These are phyloP conservation scores for Spodoptera exigua DNA, from an alignment of 2,888 invertebrate species.

Conservation along the genomic window DNA sequence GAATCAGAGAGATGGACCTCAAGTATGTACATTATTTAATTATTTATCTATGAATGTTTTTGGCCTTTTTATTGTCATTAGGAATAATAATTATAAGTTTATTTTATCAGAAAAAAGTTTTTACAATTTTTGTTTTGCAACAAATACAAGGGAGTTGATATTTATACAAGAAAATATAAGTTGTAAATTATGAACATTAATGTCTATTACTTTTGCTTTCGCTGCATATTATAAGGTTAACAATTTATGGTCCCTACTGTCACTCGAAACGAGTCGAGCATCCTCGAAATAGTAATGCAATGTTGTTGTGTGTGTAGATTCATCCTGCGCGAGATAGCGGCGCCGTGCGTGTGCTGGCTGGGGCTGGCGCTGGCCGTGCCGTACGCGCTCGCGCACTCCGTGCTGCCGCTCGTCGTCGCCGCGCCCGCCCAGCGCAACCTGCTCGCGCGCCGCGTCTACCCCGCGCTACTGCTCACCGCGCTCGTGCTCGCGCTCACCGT, in stretches of 20 bases:
- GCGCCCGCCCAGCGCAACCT: constrained; percentile 87
- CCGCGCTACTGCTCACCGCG: constrained; percentile 93
- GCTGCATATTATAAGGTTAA: too few relatives aligned
- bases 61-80: too few relatives aligned
- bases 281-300: rapidly evolving
- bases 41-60: too few relatives aligned
- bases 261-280: too few relatives aligned
- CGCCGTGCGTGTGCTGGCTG: constrained; percentile 96
- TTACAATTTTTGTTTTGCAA: too few relatives aligned
- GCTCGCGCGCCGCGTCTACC: constrained; percentile 74
- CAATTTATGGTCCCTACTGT: too few relatives aligned
- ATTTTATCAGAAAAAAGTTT: too few relatives aligned
- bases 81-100: too few relatives aligned
- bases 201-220: too few relatives aligned
- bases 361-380: constrained; percentile 97
- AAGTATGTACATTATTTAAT: constrained; percentile 76
- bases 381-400: constrained; percentile 99
- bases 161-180: too few relatives aligned
- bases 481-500: constrained; percentile 95
- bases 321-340: constrained; percentile 95
- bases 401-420: constrained; percentile 95
- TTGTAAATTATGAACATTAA: too few relatives aligned
- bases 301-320: constrained; percentile 80
- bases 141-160: too few relatives aligned
- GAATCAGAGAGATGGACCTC: constrained; percentile 97